Percentiles rank a stretch among this genome's conserved stretches.
These are phyloP conservation scores for Xiphorhynchus elegans DNA, from an alignment of 2,113 vertebrate species.

Conservation along the genomic window DNA sequence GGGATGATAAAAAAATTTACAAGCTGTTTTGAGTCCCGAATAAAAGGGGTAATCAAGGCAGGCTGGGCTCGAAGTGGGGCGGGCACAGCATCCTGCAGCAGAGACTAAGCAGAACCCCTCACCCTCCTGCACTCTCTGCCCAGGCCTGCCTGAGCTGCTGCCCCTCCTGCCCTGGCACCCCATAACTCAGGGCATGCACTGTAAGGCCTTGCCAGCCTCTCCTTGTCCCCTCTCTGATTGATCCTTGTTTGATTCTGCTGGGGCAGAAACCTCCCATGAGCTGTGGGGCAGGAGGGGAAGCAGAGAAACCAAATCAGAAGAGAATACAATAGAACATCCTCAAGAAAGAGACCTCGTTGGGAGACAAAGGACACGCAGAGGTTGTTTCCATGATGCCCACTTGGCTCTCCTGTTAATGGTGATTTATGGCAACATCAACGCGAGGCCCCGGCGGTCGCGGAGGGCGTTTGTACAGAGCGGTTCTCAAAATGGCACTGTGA, in stretches of 20 bases:
- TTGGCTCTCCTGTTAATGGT: not conserved
- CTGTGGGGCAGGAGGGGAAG: conserved; percentile 63
- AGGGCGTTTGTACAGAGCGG: conserved; percentile 54
- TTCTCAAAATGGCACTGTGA: conserved; percentile 79
- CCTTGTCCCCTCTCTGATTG: conserved; percentile 9
- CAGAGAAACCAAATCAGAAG: not conserved
- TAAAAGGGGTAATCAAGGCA: conserved; percentile 77
- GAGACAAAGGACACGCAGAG: not conserved
- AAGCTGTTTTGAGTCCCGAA: conserved; percentile 80
- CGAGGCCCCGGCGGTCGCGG: conserved; percentile 11
- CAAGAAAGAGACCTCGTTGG: conserved; percentile 13
- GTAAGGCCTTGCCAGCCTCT: conserved; percentile 33
- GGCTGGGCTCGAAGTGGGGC: conserved; percentile 70
- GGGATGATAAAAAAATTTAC: conserved; percentile 81
- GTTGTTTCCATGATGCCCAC: conserved; percentile 23
- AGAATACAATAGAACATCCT: not conserved
- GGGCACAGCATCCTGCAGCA: conserved; percentile 69
- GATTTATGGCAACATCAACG: conserved; percentile 5
- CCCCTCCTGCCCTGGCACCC: conserved; percentile 19
- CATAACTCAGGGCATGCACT: conserved; percentile 53
- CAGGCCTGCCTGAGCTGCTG: conserved; percentile 26
- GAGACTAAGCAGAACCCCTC: conserved; percentile 79
- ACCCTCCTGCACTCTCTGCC: conserved; percentile 3
- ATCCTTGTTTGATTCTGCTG: conserved; percentile 47
- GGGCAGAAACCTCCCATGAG: not conserved